Evolutionary conservation across 2,888 invertebrate species (phyloP).

Genomic region (Artemia sp.): DNA sequence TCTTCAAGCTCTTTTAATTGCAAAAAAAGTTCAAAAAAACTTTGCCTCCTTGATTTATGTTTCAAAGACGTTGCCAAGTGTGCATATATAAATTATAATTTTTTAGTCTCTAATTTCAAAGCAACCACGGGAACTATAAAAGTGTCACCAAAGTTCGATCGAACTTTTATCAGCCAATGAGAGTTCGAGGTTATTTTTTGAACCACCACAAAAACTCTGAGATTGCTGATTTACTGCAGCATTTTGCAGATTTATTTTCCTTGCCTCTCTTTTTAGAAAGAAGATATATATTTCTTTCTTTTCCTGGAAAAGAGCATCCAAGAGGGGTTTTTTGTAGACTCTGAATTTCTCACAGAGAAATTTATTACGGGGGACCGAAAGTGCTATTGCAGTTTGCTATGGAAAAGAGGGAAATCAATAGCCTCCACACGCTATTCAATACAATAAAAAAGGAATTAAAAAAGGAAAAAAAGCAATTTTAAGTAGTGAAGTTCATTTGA

Average conservation of each 20-base stretch:
- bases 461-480: too few species aligned
- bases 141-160: too few species aligned
- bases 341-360: neutral
- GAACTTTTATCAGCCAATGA: too few species aligned
- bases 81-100: too few species aligned
- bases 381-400: conserved; percentile 5
- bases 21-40: too few species aligned
- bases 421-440: conserved; percentile 13
- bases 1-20: too few species aligned
- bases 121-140: too few species aligned
- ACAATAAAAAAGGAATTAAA: neutral
- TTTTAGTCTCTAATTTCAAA: too few species aligned
- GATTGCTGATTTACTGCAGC: conserved; percentile 14
- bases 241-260: conserved; percentile 14
- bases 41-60: too few species aligned
- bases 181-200: conserved; percentile 2
- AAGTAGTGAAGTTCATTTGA: too few species aligned
- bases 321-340: neutral
- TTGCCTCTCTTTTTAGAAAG: neutral
- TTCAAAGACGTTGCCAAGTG: too few species aligned
- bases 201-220: neutral
- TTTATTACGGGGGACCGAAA: conserved; percentile 11
- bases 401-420: conserved; percentile 9
- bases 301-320: conserved; percentile 8
- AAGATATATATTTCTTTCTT: conserved; percentile 4